phyloP scores from a whole-genome alignment of 2,888 invertebrate species.

The Idaea straminata region DNA sequence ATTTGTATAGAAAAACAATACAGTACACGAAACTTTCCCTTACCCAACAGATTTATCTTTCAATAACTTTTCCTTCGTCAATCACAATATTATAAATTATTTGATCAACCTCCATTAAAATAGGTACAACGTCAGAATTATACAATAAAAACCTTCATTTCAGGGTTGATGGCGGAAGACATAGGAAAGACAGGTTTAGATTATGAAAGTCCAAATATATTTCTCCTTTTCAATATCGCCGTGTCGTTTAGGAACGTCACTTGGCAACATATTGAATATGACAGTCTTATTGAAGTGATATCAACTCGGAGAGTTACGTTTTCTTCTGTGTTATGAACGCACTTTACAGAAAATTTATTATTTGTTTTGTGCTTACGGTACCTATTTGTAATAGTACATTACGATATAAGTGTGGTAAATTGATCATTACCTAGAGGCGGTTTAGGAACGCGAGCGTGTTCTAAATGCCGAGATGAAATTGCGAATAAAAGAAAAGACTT shows the following conservation, averaged over 20 bases:
- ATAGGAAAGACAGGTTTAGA: slow-evolving; percentile 13
- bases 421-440: too few species aligned
- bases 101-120: background rate
- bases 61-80: slow-evolving; percentile 4
- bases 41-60: background rate
- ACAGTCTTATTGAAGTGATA: slow-evolving; percentile 55
- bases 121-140: slow-evolving; percentile 2
- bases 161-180: slow-evolving; percentile 8
- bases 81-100: slow-evolving; percentile 1
- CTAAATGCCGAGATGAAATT: too few species aligned
- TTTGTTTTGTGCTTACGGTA: slow-evolving; percentile 21
- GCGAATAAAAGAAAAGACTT: too few species aligned
- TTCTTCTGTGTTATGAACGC: slow-evolving; percentile 11
- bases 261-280: slow-evolving; percentile 51
- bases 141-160: slow-evolving; percentile 1
- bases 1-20: too few species aligned
- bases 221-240: slow-evolving; percentile 43
- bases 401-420: too few species aligned
- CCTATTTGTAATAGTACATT: slow-evolving; percentile 25
- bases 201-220: slow-evolving; percentile 28
- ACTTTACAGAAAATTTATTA: slow-evolving; percentile 8
- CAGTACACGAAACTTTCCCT: background rate
- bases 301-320: slow-evolving; percentile 34
- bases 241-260: slow-evolving; percentile 42
- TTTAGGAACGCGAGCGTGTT: too few species aligned